These are phyloP conservation scores for Mesocentrotus franciscanus DNA, from an alignment of 53 echinoderm and acorn worm species.

Conservation along the genomic window DNA sequence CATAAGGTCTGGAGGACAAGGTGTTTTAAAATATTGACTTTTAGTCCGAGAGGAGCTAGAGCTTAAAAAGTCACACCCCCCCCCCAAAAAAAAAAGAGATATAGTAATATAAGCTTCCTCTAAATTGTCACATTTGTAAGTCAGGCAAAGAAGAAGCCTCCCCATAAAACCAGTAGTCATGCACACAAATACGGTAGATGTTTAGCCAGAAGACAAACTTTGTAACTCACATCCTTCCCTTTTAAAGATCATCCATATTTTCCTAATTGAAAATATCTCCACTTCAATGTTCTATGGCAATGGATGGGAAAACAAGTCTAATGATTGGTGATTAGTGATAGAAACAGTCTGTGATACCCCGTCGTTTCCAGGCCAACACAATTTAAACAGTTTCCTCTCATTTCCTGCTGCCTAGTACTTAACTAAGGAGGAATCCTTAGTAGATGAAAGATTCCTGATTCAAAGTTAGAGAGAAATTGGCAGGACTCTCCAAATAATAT, in stretches of 20 bases:
- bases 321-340: slow-evolving; percentile 30
- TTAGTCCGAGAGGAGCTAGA: not conserved
- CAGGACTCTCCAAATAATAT: not conserved
- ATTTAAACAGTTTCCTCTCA: slow-evolving; percentile 40
- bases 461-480: slow-evolving; percentile 34
- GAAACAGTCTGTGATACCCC: slow-evolving; percentile 15
- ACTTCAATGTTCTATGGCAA: not conserved
- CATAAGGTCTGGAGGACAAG: not conserved
- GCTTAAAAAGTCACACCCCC: not conserved
- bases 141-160: not conserved
- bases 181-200: not conserved
- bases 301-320: not conserved
- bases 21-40: no score
- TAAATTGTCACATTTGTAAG: not conserved
- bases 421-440: slow-evolving; percentile 19
- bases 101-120: not conserved
- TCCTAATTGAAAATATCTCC: not conserved
- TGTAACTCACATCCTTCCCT: not conserved
- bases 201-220: not conserved
- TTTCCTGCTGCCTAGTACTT: slow-evolving; percentile 27
- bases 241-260: not conserved
- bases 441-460: not conserved
- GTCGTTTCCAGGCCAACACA: slow-evolving; percentile 47
- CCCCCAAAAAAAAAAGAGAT: not conserved
- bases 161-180: not conserved